Percentiles rank a stretch among this genome's conserved stretches.
Evolutionary conservation across 2,113 vertebrate species (phyloP).

Genomic region (Peromyscus leucopus): DNA sequence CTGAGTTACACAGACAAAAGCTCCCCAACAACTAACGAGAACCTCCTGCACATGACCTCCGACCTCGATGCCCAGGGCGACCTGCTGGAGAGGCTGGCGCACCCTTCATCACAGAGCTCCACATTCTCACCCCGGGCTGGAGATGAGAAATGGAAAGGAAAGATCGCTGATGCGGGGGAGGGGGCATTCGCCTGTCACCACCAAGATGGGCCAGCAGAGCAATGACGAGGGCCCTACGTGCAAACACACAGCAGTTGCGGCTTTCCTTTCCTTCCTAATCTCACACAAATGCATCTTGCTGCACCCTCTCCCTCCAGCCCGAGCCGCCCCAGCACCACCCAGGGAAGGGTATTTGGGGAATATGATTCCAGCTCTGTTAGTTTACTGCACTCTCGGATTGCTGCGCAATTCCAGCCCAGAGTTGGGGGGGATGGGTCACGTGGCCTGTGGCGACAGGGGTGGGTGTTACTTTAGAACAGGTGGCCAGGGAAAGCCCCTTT

Average conservation of each 20-base stretch:
- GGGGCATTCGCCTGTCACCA: background rate
- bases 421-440: fast-evolving
- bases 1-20: background rate
- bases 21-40: background rate
- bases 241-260: background rate
- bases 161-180: too few relatives aligned
- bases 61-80: background rate
- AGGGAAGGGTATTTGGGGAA: conserved; percentile 2
- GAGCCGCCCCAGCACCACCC: background rate
- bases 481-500: background rate
- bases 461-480: background rate
- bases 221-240: fast-evolving
- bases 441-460: background rate
- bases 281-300: background rate
- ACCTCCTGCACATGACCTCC: background rate
- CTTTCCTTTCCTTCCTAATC: background rate
- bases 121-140: background rate
- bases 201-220: background rate
- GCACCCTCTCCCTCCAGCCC: background rate
- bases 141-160: background rate
- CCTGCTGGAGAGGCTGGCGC: background rate
- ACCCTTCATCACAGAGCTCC: background rate
- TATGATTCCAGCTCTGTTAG: background rate
- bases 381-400: background rate
- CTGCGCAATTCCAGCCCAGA: background rate